Conservation (phyloP, 2,113 vertebrate genomes). For the Sinocyclocheilus rhinocerous region DNA sequence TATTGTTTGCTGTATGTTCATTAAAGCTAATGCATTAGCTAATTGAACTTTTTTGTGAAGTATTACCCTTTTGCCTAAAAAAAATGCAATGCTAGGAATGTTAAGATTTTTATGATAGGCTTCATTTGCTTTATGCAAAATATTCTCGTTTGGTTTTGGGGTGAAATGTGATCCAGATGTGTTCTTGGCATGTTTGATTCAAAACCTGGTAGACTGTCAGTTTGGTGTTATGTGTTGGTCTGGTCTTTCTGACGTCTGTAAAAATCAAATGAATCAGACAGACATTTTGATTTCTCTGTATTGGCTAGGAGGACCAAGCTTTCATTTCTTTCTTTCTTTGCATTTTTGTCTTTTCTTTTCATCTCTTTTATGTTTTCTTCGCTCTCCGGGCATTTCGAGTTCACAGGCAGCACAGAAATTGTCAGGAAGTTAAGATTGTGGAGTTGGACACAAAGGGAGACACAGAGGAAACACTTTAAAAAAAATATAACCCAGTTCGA, state of each 20-base stretch:
- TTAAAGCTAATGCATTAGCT: background rate
- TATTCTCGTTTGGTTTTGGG: background rate
- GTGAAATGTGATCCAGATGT: background rate
- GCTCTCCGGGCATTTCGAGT: background rate
- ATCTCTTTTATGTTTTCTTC: background rate
- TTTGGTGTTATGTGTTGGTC: background rate
- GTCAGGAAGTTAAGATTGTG: conserved; percentile 17
- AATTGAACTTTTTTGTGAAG: background rate
- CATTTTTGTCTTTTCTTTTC: background rate
- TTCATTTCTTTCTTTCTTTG: conserved; percentile 16
- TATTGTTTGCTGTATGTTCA: background rate
- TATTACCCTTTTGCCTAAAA: background rate
- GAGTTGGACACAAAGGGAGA: conserved; percentile 25
- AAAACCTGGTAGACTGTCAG: background rate
- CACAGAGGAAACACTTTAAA: background rate
- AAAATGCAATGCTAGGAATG: too few relatives aligned
- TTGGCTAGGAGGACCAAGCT: background rate
- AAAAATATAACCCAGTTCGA: background rate
- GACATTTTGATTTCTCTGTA: background rate
- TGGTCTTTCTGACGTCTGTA: conserved; percentile 6
- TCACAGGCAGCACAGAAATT: background rate
- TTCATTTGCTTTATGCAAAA: background rate
- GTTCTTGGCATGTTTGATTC: background rate
- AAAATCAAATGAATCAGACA: background rate
- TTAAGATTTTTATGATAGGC: background rate